A percentile compares a stretch with the other conserved stretches of the same genome.
Evolutionary conservation across 2,113 vertebrate species (phyloP).

Genomic region (Xenopus laevis): DNA sequence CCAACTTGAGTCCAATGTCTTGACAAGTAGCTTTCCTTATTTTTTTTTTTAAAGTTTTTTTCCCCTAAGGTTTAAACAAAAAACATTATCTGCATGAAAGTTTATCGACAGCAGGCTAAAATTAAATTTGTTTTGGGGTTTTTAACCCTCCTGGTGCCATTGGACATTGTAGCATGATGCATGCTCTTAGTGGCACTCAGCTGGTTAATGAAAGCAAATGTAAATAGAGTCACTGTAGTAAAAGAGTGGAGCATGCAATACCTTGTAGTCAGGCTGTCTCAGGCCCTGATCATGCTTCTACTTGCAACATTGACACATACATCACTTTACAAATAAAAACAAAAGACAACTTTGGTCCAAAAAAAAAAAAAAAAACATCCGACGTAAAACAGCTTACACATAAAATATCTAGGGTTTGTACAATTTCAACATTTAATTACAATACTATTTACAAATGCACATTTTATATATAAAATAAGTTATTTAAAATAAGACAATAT

Average conservation of each 20-base stretch:
- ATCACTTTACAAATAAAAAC: slow-evolving; percentile 67
- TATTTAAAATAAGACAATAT: slow-evolving; percentile 93
- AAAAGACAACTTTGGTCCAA: slow-evolving; percentile 95
- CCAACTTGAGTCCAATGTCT: slow-evolving; percentile 74
- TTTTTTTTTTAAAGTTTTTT: slow-evolving; percentile 45
- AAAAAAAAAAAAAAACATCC: slow-evolving; percentile 92
- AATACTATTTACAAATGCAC: slow-evolving; percentile 97
- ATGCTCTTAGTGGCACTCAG: neutral
- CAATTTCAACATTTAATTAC: slow-evolving; percentile 94
- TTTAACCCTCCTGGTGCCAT: neutral
- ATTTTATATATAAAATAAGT: slow-evolving; percentile 98
- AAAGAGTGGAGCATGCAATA: slow-evolving; percentile 84
- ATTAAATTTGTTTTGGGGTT: slow-evolving; percentile 59
- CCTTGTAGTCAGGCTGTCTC: slow-evolving; percentile 72
- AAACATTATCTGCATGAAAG: slow-evolving; percentile 54
- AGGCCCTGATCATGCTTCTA: slow-evolving; percentile 79
- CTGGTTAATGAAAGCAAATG: slow-evolving; percentile 49
- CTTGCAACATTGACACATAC: slow-evolving; percentile 48
- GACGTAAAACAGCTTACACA: slow-evolving; percentile 85
- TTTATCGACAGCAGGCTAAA: slow-evolving; percentile 57
- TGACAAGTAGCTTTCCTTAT: slow-evolving; percentile 18
- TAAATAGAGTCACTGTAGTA: slow-evolving; percentile 63
- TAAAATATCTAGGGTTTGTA: slow-evolving; percentile 92
- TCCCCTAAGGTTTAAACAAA: slow-evolving; percentile 72
- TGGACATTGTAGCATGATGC: neutral